phyloP scores from a whole-genome alignment of 2,888 invertebrate species.

The Eilema depressum region DNA sequence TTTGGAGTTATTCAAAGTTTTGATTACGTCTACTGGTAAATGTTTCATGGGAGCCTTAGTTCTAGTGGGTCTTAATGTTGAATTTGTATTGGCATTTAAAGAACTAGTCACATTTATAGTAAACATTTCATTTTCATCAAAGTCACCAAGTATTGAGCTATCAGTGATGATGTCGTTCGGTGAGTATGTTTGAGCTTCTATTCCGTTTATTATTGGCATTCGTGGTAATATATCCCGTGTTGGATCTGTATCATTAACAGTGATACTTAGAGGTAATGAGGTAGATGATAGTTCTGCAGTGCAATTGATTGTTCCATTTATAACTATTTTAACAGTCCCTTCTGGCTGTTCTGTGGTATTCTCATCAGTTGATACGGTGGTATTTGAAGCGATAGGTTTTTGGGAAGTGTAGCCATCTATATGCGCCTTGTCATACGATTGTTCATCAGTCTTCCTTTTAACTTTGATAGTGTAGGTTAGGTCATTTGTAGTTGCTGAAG shows the following conservation, averaged over 20 bases:
- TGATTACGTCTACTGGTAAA: slow-evolving; percentile 66
- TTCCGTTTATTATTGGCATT: slow-evolving; percentile 64
- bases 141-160: slow-evolving; percentile 65
- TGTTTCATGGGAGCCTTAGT: slow-evolving; percentile 63
- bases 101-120: slow-evolving; percentile 87
- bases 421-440: slow-evolving; percentile 35
- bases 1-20: slow-evolving; percentile 82
- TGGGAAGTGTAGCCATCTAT: slow-evolving; percentile 46
- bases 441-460: slow-evolving; percentile 73
- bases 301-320: slow-evolving; percentile 82
- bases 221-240: slow-evolving; percentile 64
- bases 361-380: slow-evolving; percentile 38
- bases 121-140: slow-evolving; percentile 83
- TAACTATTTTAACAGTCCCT: slow-evolving; percentile 71
- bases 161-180: slow-evolving; percentile 80
- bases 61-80: slow-evolving; percentile 54
- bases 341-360: slow-evolving; percentile 71
- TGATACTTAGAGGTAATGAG: slow-evolving; percentile 68
- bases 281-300: slow-evolving; percentile 80
- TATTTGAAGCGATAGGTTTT: slow-evolving; percentile 30
- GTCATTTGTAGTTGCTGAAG: slow-evolving; percentile 57
- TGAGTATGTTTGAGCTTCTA: slow-evolving; percentile 71
- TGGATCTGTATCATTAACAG: slow-evolving; percentile 62
- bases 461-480: slow-evolving; percentile 69
- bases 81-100: slow-evolving; percentile 76